phyloP scores from a whole-genome alignment of 2,797 vertebrate species.

The Pteropus rufus region DNA sequence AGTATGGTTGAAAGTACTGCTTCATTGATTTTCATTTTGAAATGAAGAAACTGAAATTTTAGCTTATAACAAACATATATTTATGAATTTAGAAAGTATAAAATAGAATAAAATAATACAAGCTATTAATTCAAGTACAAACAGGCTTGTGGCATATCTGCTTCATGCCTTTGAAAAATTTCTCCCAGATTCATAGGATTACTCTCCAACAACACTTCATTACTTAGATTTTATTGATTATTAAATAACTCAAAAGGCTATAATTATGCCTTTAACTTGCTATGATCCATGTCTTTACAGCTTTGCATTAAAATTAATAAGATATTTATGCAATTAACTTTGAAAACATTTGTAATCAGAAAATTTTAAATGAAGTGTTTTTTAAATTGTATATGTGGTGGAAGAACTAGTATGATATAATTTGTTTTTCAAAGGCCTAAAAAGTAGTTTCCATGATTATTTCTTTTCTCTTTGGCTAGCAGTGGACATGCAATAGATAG shows the following conservation, averaged over 20 bases:
- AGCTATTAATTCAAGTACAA: background rate
- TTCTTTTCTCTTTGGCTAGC: background rate
- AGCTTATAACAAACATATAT: background rate
- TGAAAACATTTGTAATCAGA: background rate
- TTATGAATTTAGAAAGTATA: background rate
- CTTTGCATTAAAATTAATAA: background rate
- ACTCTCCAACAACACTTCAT: background rate
- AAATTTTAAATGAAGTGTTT: conserved; percentile 5
- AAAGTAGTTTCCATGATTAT: background rate
- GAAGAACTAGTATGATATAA: background rate
- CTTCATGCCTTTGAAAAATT: conserved; percentile 38
- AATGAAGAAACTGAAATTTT: conserved; percentile 33
- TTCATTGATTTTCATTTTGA: conserved; percentile 22
- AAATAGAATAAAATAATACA: background rate
- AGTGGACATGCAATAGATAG: background rate
- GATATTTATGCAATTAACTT: background rate
- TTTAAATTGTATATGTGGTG: background rate
- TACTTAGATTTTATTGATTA: background rate
- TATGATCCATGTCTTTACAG: background rate
- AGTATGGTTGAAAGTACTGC: background rate
- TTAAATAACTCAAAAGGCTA: background rate
- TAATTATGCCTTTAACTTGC: background rate
- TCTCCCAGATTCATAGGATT: background rate
- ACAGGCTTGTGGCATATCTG: background rate
- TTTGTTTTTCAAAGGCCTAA: conserved; percentile 1